Base-by-base conservation (phyloP, 2,888 invertebrate species). In the Proisotoma minuta region DNA sequence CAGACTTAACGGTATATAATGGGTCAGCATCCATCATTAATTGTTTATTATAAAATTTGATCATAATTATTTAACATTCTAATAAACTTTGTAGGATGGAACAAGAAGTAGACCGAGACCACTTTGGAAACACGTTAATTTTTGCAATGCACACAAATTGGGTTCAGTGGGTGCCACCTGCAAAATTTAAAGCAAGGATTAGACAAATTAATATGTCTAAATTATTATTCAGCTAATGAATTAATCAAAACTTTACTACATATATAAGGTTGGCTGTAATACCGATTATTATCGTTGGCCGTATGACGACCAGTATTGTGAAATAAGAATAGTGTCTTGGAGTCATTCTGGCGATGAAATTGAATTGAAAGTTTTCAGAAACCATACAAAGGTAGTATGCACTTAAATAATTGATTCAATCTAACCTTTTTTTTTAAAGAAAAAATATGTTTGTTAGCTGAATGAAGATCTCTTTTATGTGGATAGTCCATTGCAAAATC, bases 161-260 rank as follows among this genome's bases (percentile, higher is more conserved):
- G n/a, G n/a, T n/a, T n/a, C n/a, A n/a, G n/a, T 68, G 68, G 68
- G 24, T 63, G 8, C 63, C 68, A 3, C 63, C 62, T 1, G 43
- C 60, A 20, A 67, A 62, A 47, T 64, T 62, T 34, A n/a, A n/a
- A n/a, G n/a, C n/a, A n/a, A n/a, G n/a, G n/a, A n/a, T n/a, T n/a
- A n/a, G n/a, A n/a, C n/a, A n/a, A n/a, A n/a, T n/a, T n/a, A n/a
- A n/a, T n/a, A n/a, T n/a, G n/a, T n/a, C n/a, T n/a, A n/a, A n/a
- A n/a, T n/a, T n/a, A n/a, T n/a, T n/a, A n/a, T n/a, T n/a, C n/a
- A n/a, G n/a, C n/a, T n/a, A n/a, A n/a, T n/a, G n/a, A n/a, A n/a
- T n/a, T n/a, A n/a, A n/a, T n/a, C n/a, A n/a, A n/a, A n/a, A n/a
- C n/a, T n/a, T n/a, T n/a, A n/a, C n/a, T n/a, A n/a, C n/a, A n/a